phyloP scores from a whole-genome alignment of 1,140 invertebrate genomes.

The Macrosteles quadrilineatus region DNA sequence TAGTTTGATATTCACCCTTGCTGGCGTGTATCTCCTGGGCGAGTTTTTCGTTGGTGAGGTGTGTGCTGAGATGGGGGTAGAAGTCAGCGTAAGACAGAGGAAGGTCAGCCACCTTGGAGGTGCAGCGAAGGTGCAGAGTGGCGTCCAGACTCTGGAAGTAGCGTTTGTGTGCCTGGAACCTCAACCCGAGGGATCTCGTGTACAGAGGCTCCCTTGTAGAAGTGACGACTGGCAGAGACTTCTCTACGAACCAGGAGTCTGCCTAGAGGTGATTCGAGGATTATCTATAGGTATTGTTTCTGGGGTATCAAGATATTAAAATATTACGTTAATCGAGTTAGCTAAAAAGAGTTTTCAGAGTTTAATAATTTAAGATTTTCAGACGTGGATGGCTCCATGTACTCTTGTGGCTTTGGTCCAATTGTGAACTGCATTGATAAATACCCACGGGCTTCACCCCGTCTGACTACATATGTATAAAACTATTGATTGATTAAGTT shows the following conservation, averaged over 20 bases:
- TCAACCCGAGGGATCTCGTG: conserved; percentile 35
- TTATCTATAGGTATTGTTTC: background rate
- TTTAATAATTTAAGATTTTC: too few species aligned
- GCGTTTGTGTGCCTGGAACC: conserved; percentile 36
- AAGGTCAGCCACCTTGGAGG: conserved; percentile 77
- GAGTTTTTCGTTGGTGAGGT: conserved; percentile 31
- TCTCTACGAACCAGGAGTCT: conserved; percentile 33
- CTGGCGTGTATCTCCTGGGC: conserved; percentile 30
- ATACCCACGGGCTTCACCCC: too few species aligned
- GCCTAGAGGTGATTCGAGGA: conserved; percentile 27
- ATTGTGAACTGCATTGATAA: too few species aligned
- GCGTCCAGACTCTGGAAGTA: conserved; percentile 34
- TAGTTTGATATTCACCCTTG: too few species aligned
- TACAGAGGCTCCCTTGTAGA: conserved; percentile 31
- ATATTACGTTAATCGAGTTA: too few species aligned
- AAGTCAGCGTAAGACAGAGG: background rate
- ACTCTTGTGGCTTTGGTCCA: too few species aligned
- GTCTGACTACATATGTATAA: too few species aligned
- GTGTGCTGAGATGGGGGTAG: conserved; percentile 25
- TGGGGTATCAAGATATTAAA: background rate
- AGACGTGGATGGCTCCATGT: too few species aligned
- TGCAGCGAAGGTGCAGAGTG: conserved; percentile 57
- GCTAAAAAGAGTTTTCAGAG: too few species aligned
- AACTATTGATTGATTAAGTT: too few species aligned
- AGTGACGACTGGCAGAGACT: conserved; percentile 9